These are phyloP conservation scores for Sinhomidia bicolor DNA, from an alignment of 2,888 invertebrate species.

Conservation along the genomic window DNA sequence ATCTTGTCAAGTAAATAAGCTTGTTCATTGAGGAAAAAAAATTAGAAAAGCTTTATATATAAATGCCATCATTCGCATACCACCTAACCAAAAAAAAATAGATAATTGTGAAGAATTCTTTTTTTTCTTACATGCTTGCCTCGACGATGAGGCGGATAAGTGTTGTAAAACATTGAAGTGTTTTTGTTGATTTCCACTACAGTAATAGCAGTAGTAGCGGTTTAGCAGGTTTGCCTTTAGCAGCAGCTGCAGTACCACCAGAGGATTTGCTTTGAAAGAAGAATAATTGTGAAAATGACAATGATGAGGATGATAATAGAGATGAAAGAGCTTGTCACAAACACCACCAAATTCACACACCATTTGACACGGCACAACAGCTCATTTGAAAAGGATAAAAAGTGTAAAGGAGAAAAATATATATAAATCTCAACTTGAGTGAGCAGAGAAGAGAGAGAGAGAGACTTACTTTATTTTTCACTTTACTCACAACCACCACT, in stretches of 20 bases:
- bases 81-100: background rate
- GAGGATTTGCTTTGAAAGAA: conserved; percentile 24
- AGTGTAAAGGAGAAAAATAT: background rate
- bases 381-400: conserved; percentile 48
- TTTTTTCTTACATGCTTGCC: conserved; percentile 74
- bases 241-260: conserved; percentile 27
- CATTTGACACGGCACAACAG: conserved; percentile 69
- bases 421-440: background rate
- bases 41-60: background rate
- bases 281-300: conserved; percentile 56
- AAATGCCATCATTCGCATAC: too few relatives aligned
- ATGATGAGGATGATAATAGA: conserved; percentile 44
- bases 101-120: conserved; percentile 25
- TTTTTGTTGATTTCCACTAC: conserved; percentile 43
- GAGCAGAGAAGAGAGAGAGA: background rate
- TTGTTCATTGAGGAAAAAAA: background rate
- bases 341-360: conserved; percentile 73
- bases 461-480: background rate
- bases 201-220: conserved; percentile 46
- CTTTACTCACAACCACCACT: background rate
- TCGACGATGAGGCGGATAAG: conserved; percentile 79
- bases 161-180: conserved; percentile 79
- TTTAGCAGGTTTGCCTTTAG: conserved; percentile 25
- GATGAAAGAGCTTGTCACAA: conserved; percentile 68
- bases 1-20: background rate